Evolutionary conservation across 2,888 invertebrate genomes (phyloP).

Genomic region (Steinernema hermaphroditum): DNA sequence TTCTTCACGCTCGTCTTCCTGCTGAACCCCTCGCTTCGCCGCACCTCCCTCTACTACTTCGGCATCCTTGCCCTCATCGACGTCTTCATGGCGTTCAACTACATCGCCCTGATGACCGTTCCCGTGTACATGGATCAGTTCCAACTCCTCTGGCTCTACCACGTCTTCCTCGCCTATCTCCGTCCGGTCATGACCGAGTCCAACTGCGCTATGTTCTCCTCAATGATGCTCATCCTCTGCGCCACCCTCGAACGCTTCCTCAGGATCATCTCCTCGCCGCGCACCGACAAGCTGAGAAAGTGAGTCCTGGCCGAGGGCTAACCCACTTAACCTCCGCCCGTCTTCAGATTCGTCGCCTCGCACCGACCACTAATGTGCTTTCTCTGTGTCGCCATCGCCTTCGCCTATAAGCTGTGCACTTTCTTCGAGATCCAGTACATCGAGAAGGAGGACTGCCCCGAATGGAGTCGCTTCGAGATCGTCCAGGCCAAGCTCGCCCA

Average conservation of each 20-base stretch:
- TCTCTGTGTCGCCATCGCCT: constrained; percentile 53
- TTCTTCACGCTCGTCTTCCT: constrained; percentile 63
- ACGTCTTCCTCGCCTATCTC: constrained; percentile 57
- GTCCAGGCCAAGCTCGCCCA: constrained; percentile 37
- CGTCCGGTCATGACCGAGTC: constrained; percentile 47
- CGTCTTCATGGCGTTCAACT: constrained; percentile 64
- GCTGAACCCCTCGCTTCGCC: constrained; percentile 44
- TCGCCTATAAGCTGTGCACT: constrained; percentile 60
- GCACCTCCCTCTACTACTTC: constrained; percentile 63
- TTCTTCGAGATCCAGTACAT: constrained; percentile 60
- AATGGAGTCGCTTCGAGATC: constrained; percentile 44
- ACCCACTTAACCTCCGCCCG: no score
- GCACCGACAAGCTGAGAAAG: constrained; percentile 45
- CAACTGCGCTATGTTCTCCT: constrained; percentile 62
- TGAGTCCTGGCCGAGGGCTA: no score
- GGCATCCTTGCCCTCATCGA: constrained; percentile 64
- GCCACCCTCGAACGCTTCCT: constrained; percentile 63
- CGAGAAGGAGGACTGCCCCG: constrained; percentile 49
- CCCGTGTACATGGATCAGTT: constrained; percentile 65
- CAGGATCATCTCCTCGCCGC: constrained; percentile 53
- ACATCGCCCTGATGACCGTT: constrained; percentile 62
- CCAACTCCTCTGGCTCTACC: constrained; percentile 55
- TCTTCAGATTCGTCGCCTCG: constrained; percentile 54
- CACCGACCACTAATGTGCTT: constrained; percentile 55
- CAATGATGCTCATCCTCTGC: constrained; percentile 61